Conservation (phyloP, 2,113 vertebrate genomes). For the Axis porcinus region DNA sequence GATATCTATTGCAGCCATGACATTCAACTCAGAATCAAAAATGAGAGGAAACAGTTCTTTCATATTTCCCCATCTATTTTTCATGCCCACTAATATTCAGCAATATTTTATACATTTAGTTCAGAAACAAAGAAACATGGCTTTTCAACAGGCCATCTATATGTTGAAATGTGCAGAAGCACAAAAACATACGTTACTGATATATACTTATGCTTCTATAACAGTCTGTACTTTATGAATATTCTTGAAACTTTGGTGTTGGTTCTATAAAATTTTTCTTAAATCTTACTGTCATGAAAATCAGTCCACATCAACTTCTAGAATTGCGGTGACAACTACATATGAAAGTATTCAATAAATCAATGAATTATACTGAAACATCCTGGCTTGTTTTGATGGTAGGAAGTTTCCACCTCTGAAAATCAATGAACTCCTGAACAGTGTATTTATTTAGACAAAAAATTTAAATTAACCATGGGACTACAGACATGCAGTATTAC, state of each 20-base stretch:
- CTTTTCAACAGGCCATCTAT: not conserved
- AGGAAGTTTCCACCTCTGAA: not conserved
- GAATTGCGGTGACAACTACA: not conserved
- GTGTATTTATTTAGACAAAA: conserved; percentile 27
- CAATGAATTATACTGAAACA: not conserved
- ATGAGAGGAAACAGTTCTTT: not conserved
- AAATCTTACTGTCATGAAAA: not conserved
- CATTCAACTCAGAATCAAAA: not conserved
- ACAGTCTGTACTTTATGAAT: not conserved
- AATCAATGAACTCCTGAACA: not conserved
- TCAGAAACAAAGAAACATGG: not conserved
- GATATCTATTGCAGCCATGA: not conserved
- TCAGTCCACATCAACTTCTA: not conserved
- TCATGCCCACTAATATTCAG: not conserved
- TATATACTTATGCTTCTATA: not conserved
- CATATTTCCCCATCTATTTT: not conserved
- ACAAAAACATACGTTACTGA: not conserved
- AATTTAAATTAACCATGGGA: not conserved
- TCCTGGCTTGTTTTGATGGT: not conserved
- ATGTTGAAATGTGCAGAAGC: not conserved
- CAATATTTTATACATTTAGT: not conserved
- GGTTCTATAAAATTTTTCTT: not conserved
- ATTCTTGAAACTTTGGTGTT: not conserved
- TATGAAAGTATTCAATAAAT: not conserved
- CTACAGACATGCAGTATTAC: not conserved